Evolutionary conservation across 2,888 invertebrate species (phyloP).

Genomic region (Sympetrum striolatum): DNA sequence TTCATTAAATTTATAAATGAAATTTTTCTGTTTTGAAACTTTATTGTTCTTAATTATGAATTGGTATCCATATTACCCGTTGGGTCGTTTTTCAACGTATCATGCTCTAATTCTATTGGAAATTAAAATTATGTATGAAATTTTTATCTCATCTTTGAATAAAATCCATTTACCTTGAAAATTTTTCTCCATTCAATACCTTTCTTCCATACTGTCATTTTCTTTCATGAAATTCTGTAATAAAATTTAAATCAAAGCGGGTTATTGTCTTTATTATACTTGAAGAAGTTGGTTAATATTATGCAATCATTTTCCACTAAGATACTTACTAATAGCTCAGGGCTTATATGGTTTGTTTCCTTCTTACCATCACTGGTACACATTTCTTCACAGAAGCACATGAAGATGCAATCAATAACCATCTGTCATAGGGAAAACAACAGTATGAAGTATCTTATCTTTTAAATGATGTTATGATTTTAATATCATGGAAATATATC

Average conservation of each 20-base stretch:
- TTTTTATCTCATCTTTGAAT: neutral
- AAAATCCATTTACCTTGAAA: neutral
- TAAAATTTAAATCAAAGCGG: neutral
- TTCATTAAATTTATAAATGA: too few relatives aligned
- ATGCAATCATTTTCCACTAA: too few relatives aligned
- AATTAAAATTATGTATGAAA: too few relatives aligned
- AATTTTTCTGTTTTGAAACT: too few relatives aligned
- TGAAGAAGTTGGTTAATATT: too few relatives aligned
- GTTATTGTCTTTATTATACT: neutral
- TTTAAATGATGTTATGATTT: too few relatives aligned
- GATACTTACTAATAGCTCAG: constrained; percentile 65
- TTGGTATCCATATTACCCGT: too few relatives aligned
- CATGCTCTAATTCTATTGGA: too few relatives aligned
- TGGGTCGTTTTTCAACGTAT: too few relatives aligned
- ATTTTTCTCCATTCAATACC: neutral
- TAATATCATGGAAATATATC: too few relatives aligned
- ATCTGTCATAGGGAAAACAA: constrained; percentile 60
- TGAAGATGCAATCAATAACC: constrained; percentile 72
- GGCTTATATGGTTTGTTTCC: constrained; percentile 71
- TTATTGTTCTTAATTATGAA: too few relatives aligned
- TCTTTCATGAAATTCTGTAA: neutral
- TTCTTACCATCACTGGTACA: constrained; percentile 69
- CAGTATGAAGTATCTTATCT: too few relatives aligned
- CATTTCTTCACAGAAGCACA: constrained; percentile 75
- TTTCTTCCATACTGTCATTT: neutral